Evolutionary conservation across 2,888 invertebrate genomes (phyloP), one percentile per base, ranked within the genome.

Genomic region (Onchidella celtica): DNA sequence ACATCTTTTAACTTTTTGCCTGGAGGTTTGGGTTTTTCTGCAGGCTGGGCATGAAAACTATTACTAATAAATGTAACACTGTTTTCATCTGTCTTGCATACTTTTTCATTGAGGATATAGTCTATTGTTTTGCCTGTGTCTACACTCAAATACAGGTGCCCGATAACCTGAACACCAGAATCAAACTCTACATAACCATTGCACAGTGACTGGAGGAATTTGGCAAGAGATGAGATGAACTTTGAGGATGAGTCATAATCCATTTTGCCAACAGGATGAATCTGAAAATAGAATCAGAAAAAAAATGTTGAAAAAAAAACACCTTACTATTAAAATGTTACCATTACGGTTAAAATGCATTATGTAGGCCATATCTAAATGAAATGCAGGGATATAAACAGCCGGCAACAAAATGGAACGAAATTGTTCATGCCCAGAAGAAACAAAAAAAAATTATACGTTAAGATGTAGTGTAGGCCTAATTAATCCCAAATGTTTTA

Each of bases 171-270:
- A 69, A 85, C 85, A 61, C 83, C 83, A 68, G 63, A 72, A 59
- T 85, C 79, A 78, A 85, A 85, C 34, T 85, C 85, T 40, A 85
- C 85, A 81, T 83, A 83, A 38, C 85, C 85, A 80, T 85, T 83
- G 68, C 85, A 85, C n/a, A 85, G 76, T 14, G 83, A 83, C 73
- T 85, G 85, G 3, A 85, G 73, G 59, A 83, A 83, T 59, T 85
- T 85, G 57, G 83, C 83, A 29, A 85, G 61, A 11, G 85, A 85
- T 21, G 79, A 82, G 32, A 85, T 85, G 69, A 85, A 85, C 66
- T 83, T 83, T 9, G 83, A 68, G 29, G 85, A 83, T 17, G 83
- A 83, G 69, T 85, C 85, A n/a, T 78, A 82, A 85, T 85, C 83
- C 85, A 85, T 85, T 24, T 66, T 70, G 57, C 32, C 4, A 57